Conservation (phyloP, 2,113 vertebrate genomes). For the Mastomys natalensis region DNA sequence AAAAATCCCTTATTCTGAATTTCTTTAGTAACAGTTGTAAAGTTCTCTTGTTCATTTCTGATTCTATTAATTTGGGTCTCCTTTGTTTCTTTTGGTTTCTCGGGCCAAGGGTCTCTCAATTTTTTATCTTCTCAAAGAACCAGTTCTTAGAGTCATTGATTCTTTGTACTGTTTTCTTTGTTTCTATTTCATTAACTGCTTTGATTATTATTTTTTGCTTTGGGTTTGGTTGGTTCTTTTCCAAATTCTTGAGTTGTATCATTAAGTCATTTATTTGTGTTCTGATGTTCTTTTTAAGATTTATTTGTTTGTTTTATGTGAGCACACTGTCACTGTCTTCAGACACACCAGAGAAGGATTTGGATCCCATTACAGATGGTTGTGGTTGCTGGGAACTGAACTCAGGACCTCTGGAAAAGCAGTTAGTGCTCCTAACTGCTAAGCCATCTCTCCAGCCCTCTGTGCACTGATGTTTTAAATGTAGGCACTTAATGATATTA, state of each 20-base stretch:
- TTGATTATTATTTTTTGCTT: background rate
- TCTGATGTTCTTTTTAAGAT: background rate
- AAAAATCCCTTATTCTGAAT: background rate
- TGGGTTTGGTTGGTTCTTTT: background rate
- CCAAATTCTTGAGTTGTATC: background rate
- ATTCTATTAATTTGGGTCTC: background rate
- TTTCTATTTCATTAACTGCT: background rate
- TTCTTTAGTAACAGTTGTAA: background rate
- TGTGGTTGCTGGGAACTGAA: too few species aligned
- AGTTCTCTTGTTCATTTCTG: background rate
- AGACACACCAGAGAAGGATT: too few species aligned
- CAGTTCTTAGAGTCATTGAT: background rate
- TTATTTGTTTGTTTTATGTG: too few species aligned
- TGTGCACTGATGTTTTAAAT: background rate
- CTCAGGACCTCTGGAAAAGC: too few species aligned
- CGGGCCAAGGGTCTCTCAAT: background rate
- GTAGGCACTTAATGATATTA: background rate
- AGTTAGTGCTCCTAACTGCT: too few species aligned
- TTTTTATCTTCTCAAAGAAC: background rate
- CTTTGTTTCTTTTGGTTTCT: background rate
- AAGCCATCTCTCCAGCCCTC: too few species aligned
- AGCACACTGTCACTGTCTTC: too few species aligned
- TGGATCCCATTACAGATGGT: too few species aligned
- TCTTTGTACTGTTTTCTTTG: background rate
- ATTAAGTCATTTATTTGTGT: background rate